A percentile compares a stretch with the other conserved stretches of the same genome.
These are phyloP conservation scores for Apamea monoglypha DNA, from an alignment of 2,888 invertebrate species.

Conservation along the genomic window DNA sequence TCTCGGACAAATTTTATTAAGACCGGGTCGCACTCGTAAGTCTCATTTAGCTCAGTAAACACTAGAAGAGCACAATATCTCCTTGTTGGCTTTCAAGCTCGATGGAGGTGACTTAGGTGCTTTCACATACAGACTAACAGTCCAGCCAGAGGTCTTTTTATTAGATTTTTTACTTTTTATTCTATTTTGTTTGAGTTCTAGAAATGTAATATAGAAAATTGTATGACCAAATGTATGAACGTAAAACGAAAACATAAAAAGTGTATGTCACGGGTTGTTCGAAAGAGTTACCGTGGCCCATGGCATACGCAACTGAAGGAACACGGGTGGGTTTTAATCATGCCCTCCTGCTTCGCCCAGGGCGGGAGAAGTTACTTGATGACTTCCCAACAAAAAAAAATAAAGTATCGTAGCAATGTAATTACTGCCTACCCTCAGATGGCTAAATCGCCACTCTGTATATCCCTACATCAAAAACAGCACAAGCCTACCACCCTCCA, in stretches of 20 bases:
- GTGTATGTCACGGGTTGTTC: too few species aligned
- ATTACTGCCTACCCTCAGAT: neutral
- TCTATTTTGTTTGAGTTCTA: neutral
- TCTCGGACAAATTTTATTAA: slow-evolving; percentile 55
- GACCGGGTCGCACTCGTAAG: slow-evolving; percentile 51
- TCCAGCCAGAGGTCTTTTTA: slow-evolving; percentile 2
- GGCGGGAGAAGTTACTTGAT: too few species aligned
- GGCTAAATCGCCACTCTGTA: too few species aligned
- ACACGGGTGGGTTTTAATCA: too few species aligned
- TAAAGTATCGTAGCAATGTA: neutral
- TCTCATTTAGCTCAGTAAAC: slow-evolving; percentile 62
- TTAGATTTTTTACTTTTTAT: slow-evolving; percentile 4
- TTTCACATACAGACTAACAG: slow-evolving; percentile 9
- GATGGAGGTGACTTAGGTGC: slow-evolving; percentile 18
- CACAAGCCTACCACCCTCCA: neutral
- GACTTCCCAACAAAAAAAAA: too few species aligned
- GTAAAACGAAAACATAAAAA: neutral
- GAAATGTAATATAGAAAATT: neutral
- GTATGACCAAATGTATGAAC: neutral
- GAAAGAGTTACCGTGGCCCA: too few species aligned
- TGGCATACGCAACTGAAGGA: too few species aligned
- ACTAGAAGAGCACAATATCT: slow-evolving; percentile 60
- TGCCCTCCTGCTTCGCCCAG: too few species aligned
- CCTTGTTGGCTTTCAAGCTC: slow-evolving; percentile 53
- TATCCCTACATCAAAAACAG: too few species aligned